A percentile compares a stretch with the other conserved stretches of the same genome.
These are phyloP conservation scores for Stenolophus ochropezus DNA, from an alignment of 2,888 invertebrate genomes.

Conservation along the genomic window DNA sequence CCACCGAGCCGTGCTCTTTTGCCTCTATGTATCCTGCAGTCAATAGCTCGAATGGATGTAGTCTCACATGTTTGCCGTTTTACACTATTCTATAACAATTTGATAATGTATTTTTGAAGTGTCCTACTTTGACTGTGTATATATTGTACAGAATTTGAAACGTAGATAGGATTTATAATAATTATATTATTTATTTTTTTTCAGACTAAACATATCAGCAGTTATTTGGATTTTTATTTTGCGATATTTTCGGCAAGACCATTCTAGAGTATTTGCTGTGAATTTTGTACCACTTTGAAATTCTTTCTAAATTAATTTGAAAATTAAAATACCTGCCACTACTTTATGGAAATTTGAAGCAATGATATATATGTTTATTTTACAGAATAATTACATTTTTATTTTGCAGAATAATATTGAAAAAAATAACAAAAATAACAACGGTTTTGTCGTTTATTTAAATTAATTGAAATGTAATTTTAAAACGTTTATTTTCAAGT, in stretches of 20 bases:
- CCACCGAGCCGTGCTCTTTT: no score
- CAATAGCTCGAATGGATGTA: background rate
- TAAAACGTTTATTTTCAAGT: no score
- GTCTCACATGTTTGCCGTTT: constrained; percentile 46
- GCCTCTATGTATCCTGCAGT: constrained; percentile 18
- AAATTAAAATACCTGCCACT: no score
- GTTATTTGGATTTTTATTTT: background rate
- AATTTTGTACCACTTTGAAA: background rate
- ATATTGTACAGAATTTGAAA: constrained; percentile 36
- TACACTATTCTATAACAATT: constrained; percentile 26
- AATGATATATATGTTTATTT: no score
- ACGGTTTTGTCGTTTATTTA: no score
- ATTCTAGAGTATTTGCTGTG: background rate
- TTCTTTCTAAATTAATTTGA: background rate
- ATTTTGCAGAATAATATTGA: no score
- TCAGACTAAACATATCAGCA: background rate
- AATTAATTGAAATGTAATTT: no score
- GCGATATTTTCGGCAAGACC: background rate
- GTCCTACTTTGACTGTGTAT: constrained; percentile 31
- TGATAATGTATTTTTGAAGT: constrained; percentile 37
- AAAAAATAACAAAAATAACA: no score
- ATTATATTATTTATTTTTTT: constrained; percentile 18
- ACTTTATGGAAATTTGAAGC: no score
- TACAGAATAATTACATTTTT: no score
- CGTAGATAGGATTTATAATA: background rate